These are phyloP conservation scores for Anabacerthia variegaticeps DNA, from an alignment of 2,797 vertebrate species.

Conservation along the genomic window DNA sequence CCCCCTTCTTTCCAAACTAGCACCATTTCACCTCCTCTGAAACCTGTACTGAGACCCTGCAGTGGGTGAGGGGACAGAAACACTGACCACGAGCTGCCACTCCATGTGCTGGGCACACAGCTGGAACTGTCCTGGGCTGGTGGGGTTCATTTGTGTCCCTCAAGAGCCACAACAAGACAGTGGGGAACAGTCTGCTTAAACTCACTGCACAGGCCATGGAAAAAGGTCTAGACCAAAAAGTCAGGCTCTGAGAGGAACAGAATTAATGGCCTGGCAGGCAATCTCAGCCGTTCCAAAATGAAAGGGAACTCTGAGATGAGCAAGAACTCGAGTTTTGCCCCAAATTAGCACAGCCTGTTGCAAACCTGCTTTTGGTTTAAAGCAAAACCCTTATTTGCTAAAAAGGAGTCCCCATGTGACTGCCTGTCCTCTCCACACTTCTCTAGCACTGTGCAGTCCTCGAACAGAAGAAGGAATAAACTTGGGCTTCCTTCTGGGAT, in stretches of 20 bases:
- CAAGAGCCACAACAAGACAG: not conserved
- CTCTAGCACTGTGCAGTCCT: not conserved
- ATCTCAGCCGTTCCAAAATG: not conserved
- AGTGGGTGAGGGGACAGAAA: not conserved
- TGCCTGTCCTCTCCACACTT: not conserved
- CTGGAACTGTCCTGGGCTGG: too few relatives aligned
- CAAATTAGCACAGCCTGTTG: not conserved
- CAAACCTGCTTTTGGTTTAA: not conserved
- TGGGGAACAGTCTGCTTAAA: not conserved
- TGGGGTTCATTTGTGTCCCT: not conserved
- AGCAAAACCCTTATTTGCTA: not conserved
- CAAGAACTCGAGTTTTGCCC: not conserved
- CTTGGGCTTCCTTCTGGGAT: not conserved
- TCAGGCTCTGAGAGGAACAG: too few relatives aligned
- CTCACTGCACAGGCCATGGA: not conserved
- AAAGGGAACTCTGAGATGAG: not conserved
- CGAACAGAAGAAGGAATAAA: not conserved
- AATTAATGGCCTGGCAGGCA: too few relatives aligned
- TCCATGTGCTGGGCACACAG: too few relatives aligned
- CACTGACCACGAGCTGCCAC: not conserved
- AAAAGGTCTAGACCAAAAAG: not conserved
- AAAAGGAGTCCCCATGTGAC: not conserved
- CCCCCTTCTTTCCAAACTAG: not conserved
- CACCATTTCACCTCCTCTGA: not conserved
- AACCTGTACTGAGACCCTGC: too few relatives aligned